Evolutionary conservation across 2,113 vertebrate genomes (phyloP).

Genomic region (Fulmarus glacialis): DNA sequence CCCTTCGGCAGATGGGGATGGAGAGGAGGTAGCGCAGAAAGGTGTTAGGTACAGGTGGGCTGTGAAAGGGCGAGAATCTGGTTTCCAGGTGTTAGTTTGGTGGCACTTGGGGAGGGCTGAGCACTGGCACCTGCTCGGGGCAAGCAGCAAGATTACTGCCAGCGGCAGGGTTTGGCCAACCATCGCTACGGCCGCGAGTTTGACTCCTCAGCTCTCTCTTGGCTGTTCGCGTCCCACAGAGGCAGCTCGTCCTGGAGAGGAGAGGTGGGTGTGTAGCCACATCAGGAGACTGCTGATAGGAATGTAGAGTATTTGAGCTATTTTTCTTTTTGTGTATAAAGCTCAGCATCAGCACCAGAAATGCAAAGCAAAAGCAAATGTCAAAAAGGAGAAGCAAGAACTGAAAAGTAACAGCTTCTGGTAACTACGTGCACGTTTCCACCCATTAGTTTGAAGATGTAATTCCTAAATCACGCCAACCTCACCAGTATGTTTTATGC

Average conservation of each 20-base stretch:
- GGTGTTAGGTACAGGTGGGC: background rate
- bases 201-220: background rate
- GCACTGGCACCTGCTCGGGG: background rate
- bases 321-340: background rate
- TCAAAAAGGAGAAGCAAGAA: background rate
- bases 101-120: background rate
- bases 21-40: background rate
- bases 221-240: background rate
- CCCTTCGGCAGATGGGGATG: background rate
- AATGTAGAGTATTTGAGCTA: slow-evolving; percentile 21
- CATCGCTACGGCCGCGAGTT: accelerated
- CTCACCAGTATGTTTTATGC: background rate
- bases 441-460: background rate
- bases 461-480: background rate
- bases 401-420: background rate
- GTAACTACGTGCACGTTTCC: background rate
- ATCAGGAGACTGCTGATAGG: background rate
- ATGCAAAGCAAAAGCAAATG: background rate
- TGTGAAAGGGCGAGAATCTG: background rate
- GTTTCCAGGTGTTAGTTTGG: background rate
- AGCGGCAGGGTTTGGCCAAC: background rate
- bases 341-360: background rate
- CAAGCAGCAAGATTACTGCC: background rate
- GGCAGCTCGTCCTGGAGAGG: background rate
- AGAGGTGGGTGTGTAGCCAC: background rate